These are phyloP conservation scores for Macrostomum cliftonense DNA, from an alignment of 2,888 invertebrate genomes.

Conservation along the genomic window DNA sequence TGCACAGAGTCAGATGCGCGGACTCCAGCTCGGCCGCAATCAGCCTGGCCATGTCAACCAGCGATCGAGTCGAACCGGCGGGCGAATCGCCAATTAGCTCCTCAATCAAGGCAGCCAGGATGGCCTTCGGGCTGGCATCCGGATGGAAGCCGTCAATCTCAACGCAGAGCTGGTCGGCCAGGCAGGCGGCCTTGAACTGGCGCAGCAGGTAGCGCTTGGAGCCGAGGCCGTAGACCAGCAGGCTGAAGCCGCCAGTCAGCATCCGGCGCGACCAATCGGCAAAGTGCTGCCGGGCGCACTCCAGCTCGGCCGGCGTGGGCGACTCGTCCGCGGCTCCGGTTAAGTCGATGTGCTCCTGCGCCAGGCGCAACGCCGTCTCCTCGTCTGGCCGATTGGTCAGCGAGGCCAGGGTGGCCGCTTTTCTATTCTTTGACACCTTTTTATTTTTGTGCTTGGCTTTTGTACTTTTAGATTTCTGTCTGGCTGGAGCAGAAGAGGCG, in stretches of 20 bases:
- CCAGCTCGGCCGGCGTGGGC: no score
- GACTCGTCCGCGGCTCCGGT: no score
- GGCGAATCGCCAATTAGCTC: neutral
- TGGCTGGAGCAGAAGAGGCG: no score
- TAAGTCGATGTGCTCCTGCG: no score
- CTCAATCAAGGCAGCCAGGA: neutral
- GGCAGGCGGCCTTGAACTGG: conserved; percentile 49
- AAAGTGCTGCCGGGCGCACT: no score
- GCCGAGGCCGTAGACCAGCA: conserved; percentile 70
- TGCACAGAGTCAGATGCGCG: conserved; percentile 20
- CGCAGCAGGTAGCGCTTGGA: conserved; percentile 62
- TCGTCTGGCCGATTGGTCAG: no score
- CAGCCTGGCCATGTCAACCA: conserved; percentile 18
- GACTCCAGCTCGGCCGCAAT: conserved; percentile 23
- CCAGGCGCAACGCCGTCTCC: no score
- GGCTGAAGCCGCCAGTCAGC: conserved; percentile 64
- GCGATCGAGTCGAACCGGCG: conserved; percentile 26
- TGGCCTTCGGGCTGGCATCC: conserved; percentile 39
- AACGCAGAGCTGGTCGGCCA: conserved; percentile 50
- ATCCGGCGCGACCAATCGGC: conserved; percentile 46
- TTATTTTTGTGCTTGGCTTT: no score
- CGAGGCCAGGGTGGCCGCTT: no score
- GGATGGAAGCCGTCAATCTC: conserved; percentile 81
- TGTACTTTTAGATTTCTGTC: no score
- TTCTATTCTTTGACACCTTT: no score